These are phyloP conservation scores for Lophura swinhoii DNA, from an alignment of 2,797 vertebrate genomes.

Conservation along the genomic window DNA sequence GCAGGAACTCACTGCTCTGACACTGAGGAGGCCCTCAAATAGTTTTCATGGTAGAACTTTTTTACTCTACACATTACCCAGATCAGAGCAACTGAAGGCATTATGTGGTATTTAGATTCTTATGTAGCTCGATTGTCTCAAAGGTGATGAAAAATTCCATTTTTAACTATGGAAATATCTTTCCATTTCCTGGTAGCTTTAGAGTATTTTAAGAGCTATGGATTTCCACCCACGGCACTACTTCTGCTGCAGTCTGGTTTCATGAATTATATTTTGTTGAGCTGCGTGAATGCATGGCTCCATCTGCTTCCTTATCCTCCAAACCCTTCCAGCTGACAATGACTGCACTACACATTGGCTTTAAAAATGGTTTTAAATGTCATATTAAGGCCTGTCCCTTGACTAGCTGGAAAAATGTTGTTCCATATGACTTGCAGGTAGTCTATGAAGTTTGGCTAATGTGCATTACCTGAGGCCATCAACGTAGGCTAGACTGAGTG, in stretches of 20 bases:
- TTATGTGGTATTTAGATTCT: not conserved
- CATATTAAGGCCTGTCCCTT: not conserved
- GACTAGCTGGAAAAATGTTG: not conserved
- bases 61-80: not conserved
- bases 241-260: conserved; percentile 31
- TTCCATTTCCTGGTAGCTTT: not conserved
- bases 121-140: not conserved
- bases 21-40: not conserved
- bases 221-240: conserved; percentile 33
- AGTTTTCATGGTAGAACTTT: not conserved
- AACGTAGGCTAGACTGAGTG: not conserved
- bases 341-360: not conserved
- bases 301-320: conserved; percentile 49
- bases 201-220: conserved; percentile 10
- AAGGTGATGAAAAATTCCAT: not conserved
- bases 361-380: not conserved
- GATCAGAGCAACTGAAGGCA: not conserved
- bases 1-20: not conserved
- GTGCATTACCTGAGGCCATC: fast-evolving
- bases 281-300: not conserved
- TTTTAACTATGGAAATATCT: not conserved
- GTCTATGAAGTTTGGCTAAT: not conserved
- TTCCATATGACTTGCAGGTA: not conserved
- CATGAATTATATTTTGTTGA: not conserved
- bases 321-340: not conserved